Base-by-base conservation (phyloP, 2,888 invertebrate species). In the Elysia crispata region DNA sequence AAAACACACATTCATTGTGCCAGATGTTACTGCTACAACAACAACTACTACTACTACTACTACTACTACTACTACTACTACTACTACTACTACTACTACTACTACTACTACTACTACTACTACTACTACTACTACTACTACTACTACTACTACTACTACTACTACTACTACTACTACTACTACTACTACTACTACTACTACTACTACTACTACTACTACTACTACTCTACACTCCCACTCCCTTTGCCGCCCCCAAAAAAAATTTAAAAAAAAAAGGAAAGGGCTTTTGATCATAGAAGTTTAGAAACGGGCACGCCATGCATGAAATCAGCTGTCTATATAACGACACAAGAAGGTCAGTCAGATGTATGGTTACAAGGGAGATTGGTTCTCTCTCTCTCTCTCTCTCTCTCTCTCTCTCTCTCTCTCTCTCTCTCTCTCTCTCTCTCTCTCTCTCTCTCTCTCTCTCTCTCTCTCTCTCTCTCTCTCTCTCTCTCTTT, bases 161-260 rank as follows among this genome's bases (percentile, higher is more conserved):
- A 69, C 69, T 69, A 25, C 69, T 69, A 69, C 69, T 69, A 69
- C 69, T 69, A 69, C 70, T 74, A 74, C 69, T 69, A 69, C 69
- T 69, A 69, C 23, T 69, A 69, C 11, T 30, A 69, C 15, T 69
- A 69, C 69, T 69, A 69, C 69, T 69, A 25, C 69, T 69, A 25
- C 69, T 69, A 25, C 69, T 69, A 25, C 69, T 69, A 25, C 69
- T 69, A 25, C 69, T 69, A 25, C n/a, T n/a, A n/a, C n/a, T n/a
- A n/a, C n/a, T n/a, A n/a, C n/a, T n/a, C n/a, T n/a, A n/a, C n/a
- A n/a, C n/a, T n/a, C n/a, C n/a, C n/a, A n/a, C n/a, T n/a, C n/a
- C n/a, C n/a, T n/a, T n/a, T n/a, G n/a, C n/a, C n/a, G n/a, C n/a
- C n/a, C n/a, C n/a, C n/a, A n/a, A n/a, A n/a, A n/a, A n/a, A n/a